These are phyloP conservation scores for Autographa pulchrina DNA, from an alignment of 2,888 invertebrate genomes.

Conservation along the genomic window DNA sequence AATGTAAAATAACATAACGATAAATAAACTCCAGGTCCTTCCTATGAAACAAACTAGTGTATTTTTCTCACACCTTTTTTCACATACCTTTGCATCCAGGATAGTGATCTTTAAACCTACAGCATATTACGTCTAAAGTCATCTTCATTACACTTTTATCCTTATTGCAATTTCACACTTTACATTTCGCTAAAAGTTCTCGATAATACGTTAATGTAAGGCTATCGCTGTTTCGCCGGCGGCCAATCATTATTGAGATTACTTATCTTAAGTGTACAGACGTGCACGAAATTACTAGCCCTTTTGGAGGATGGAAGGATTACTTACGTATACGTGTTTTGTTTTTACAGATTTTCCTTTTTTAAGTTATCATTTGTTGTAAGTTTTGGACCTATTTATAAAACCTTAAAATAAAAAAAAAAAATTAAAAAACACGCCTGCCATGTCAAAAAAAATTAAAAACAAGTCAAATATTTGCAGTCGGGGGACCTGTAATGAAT, in stretches of 20 bases:
- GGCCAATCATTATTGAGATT: conserved; percentile 57
- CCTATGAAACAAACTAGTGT: background rate
- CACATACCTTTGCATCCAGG: background rate
- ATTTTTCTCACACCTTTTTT: background rate
- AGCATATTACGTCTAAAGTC: background rate
- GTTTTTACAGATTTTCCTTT: background rate
- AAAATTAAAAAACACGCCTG: too few species aligned
- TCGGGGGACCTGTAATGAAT: too few species aligned
- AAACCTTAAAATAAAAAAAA: too few species aligned
- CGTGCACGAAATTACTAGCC: background rate
- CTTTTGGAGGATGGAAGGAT: background rate
- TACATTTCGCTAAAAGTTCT: conserved; percentile 25
- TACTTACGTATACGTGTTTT: too few species aligned
- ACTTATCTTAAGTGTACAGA: conserved; percentile 22
- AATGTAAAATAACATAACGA: too few species aligned
- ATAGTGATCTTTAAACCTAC: background rate
- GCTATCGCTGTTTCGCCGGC: conserved; percentile 42
- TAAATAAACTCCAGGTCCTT: background rate
- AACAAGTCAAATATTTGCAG: too few species aligned
- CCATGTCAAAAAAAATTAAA: too few species aligned
- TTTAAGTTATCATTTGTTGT: background rate
- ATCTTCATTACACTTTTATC: background rate
- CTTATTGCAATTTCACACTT: conserved; percentile 49
- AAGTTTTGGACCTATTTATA: too few species aligned
- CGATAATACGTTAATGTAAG: conserved; percentile 51